Evolutionary conservation across 1,140 invertebrate genomes (phyloP).

Genomic region (Euschistus heros): DNA sequence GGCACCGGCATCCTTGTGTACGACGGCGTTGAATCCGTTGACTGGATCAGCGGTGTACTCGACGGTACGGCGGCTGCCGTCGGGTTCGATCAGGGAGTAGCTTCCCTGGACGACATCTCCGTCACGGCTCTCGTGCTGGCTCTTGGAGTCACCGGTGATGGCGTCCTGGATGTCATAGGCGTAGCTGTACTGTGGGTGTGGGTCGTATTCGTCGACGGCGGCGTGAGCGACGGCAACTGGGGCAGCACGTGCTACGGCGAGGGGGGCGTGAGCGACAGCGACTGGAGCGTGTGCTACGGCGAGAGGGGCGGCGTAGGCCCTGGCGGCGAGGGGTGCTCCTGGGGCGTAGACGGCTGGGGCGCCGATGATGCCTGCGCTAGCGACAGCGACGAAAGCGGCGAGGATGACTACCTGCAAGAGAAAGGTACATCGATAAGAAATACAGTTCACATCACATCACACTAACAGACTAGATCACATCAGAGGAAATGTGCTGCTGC

Average conservation of each 20-base stretch:
- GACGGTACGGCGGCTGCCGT: not conserved
- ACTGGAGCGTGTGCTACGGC: slow-evolving; percentile 13
- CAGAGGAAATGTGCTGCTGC: too few relatives aligned
- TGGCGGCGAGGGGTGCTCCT: slow-evolving; percentile 25
- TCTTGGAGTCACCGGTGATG: slow-evolving; percentile 32
- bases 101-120: slow-evolving; percentile 31
- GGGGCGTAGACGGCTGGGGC: slow-evolving; percentile 28
- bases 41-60: not conserved
- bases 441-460: too few relatives aligned
- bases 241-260: slow-evolving; percentile 13
- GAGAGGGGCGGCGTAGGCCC: not conserved
- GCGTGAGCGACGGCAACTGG: slow-evolving; percentile 7
- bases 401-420: slow-evolving; percentile 32
- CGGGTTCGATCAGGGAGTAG: not conserved
- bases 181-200: slow-evolving; percentile 36
- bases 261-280: not conserved
- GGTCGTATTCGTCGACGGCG: slow-evolving; percentile 35
- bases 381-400: slow-evolving; percentile 32
- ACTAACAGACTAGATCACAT: too few relatives aligned
- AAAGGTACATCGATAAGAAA: not conserved
- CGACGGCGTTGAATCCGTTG: slow-evolving; percentile 15
- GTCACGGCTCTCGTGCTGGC: slow-evolving; percentile 32
- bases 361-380: slow-evolving; percentile 31
- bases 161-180: slow-evolving; percentile 31
- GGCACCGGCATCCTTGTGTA: not conserved